Conservation (phyloP, 2,113 vertebrate species). For the Sebastes fasciatus region DNA sequence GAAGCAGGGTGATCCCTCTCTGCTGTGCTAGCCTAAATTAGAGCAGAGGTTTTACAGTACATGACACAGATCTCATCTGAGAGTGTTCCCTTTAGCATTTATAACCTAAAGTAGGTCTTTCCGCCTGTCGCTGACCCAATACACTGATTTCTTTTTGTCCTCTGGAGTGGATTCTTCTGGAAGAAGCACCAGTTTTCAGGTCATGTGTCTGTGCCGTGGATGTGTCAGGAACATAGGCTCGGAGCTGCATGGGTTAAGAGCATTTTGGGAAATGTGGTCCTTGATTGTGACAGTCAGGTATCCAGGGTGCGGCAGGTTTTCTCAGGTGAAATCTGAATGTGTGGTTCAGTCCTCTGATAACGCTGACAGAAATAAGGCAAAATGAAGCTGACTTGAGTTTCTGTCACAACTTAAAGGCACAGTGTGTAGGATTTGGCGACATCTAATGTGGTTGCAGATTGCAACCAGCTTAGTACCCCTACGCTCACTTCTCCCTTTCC, state of each 20-base stretch:
- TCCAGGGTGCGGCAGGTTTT: not conserved
- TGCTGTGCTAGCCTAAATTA: conserved; percentile 25
- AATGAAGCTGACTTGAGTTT: not conserved
- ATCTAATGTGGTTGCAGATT: no score
- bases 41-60: conserved; percentile 1
- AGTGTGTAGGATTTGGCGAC: no score
- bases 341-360: not conserved
- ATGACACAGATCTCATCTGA: conserved; percentile 47
- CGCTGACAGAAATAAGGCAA: not conserved
- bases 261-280: not conserved
- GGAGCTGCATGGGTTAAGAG: not conserved
- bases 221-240: not conserved
- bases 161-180: not conserved
- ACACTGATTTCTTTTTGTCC: conserved; percentile 10
- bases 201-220: not conserved
- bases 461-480: no score
- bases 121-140: conserved; percentile 40
- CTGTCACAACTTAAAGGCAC: not conserved
- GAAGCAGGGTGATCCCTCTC: conserved; percentile 35
- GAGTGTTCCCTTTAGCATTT: conserved; percentile 39
- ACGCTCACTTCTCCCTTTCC: no score
- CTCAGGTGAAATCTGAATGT: conserved; percentile 24
- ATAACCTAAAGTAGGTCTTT: conserved; percentile 57
- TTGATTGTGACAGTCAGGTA: not conserved
- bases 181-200: not conserved